Base-by-base conservation (phyloP, 2,113 vertebrate genomes). In the Asarcornis scutulata region DNA sequence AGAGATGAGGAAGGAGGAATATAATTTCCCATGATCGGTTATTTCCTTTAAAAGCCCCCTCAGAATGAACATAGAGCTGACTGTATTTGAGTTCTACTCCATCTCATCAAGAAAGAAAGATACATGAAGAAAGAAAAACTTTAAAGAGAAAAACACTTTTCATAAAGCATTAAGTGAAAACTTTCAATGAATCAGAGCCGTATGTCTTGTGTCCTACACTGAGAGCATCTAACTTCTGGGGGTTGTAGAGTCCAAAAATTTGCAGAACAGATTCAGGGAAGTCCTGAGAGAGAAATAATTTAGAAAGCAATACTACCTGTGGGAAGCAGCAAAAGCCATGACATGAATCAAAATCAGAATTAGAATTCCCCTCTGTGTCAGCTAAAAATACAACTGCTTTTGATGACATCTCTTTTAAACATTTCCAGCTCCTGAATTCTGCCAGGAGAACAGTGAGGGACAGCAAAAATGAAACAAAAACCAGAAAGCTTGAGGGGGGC, bases 231-330 rank as follows among this genome's bases (percentile, higher is more conserved):
- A 69, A 17, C 66, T 91, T 87, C 86, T 29, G 4, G 14, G 16
- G 3, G 7, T 4, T 44, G 29, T 1, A 44, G 66, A 75, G 21
- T 13, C 18, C 0, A 0, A 56, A 60, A 27, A 29, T 84, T 38
- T 62, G 18, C 34, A 42, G 50, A 42, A 34, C 6, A 74, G 23
- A 85, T 55, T 75, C 38, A 23, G 42, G 17, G 25, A 75, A 20
- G 66, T n/a, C 66, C 32, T 72, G 21, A 55, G 32, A 63, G 23
- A 78, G 1, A 75, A 42, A 13, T 46, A 73, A 78, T 68, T 85
- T 11, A 84, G 44, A 62, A 48, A 66, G 17, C 55, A 67, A 34
- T 32, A 22, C 6, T 46, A 81, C 44, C 27, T 71, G 20, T 48
- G 75, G 75, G 63, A 83, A 86, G 80, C 32, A 74, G 80, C 38